Evolutionary conservation across 2,888 invertebrate species (phyloP).

Genomic region (Monopis laevigella): DNA sequence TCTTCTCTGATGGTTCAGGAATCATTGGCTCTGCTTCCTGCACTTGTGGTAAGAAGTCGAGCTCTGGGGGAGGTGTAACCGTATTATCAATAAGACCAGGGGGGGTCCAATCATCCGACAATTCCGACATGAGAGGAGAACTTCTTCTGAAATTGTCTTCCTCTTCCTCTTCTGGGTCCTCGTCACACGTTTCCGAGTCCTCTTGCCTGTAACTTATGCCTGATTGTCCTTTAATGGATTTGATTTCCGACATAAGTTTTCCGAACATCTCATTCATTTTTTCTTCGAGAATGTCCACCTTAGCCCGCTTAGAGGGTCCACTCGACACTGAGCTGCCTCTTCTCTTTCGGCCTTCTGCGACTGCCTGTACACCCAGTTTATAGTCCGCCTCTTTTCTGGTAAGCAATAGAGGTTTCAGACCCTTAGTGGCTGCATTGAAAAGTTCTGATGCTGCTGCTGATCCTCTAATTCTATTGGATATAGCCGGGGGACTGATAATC

Average conservation of each 20-base stretch:
- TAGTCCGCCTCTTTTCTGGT: background rate
- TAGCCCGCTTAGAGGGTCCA: background rate
- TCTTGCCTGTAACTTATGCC: too few relatives aligned
- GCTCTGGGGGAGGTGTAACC: too few relatives aligned
- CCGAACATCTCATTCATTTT: background rate
- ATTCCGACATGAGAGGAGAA: too few relatives aligned
- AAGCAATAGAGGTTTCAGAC: background rate
- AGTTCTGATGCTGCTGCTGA: background rate
- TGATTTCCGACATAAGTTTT: background rate
- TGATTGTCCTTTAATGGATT: too few relatives aligned
- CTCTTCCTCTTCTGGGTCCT: background rate
- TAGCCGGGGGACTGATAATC: background rate
- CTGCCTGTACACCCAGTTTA: too few relatives aligned
- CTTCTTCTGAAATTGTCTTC: background rate
- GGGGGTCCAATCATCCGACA: background rate
- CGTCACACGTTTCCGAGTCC: background rate
- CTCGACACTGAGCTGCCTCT: too few relatives aligned
- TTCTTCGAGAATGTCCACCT: background rate
- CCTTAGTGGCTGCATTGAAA: background rate
- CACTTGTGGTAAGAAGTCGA: background rate
- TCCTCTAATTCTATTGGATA: background rate
- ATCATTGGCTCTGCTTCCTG: background rate
- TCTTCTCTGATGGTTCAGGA: background rate
- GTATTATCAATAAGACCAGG: background rate
- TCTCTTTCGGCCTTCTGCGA: too few relatives aligned